Evolutionary conservation across 2,113 vertebrate species (phyloP), one percentile per base, ranked within the genome.

Genomic region (Cettia cetti): DNA sequence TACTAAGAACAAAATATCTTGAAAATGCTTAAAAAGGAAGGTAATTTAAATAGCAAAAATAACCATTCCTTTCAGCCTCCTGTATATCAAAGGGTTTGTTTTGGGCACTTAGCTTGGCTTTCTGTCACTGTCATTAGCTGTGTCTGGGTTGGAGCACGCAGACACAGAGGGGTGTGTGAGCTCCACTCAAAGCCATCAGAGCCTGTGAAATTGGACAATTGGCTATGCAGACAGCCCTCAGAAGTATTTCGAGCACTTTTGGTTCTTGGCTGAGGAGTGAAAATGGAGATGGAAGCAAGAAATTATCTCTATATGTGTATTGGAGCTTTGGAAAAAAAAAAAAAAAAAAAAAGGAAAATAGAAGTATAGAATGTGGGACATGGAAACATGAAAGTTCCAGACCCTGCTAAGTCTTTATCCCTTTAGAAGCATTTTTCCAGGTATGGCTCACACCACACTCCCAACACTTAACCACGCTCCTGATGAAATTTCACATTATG

Each of bases 131-230:
- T 45, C 82, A 54, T 86, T 88, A 80, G 60, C 69, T 86, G 60
- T 68, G 80, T 84, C 91, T 92, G 86, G 65, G 66, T 27, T 33
- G 81, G 77, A 89, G 60, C 65, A 66, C 0, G 66, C 89, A 92
- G 74, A 89, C 74, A 84, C 66, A 78, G 42, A 90, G 22, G 61
- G 66, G 76, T 1, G 35, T 87, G 52, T 53, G 85, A 87, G 54
- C 35, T 61, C 35, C 66, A 69, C 60, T 37, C 39, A 19, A 53
- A 92, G 60, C 81, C 94, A 86, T 87, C 69, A 74, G 76, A 70
- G 82, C 16, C 91, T 82, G 91, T 81, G 91, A 82, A 95, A 89
- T 84, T 91, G 93, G 93, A 63, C 93, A 84, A 89, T 15, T 96
- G 95, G 86, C 70, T 92, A 68, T 76, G 86, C 91, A 95, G 86